phyloP scores from a whole-genome alignment of 2,797 vertebrate species.

The Anisognathus igniventris region DNA sequence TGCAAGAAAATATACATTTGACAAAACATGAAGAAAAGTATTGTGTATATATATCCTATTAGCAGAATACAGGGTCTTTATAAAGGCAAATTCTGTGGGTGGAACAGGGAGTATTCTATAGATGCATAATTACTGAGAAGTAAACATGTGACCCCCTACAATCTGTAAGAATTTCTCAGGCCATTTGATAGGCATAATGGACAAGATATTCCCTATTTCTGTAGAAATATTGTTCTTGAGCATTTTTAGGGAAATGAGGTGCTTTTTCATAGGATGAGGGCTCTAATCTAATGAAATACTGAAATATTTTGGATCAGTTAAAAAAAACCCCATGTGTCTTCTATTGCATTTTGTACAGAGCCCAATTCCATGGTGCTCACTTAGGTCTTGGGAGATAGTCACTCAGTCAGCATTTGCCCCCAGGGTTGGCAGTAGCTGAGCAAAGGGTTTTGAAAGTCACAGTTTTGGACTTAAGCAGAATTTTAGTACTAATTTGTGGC shows the following conservation, averaged over 20 bases:
- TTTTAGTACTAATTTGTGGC: slow-evolving; percentile 1
- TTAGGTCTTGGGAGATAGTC: not conserved
- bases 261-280: not conserved
- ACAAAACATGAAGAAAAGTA: not conserved
- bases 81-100: not conserved
- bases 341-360: not conserved
- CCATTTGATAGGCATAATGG: not conserved
- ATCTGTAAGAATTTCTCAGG: not conserved
- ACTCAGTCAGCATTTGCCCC: not conserved
- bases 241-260: not conserved
- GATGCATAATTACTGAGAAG: not conserved
- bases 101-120: not conserved
- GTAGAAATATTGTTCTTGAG: not conserved
- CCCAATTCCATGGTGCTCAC: not conserved
- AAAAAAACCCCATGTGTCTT: not conserved
- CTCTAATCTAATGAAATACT: not conserved
- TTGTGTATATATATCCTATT: not conserved
- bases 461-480: not conserved
- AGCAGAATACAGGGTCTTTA: not conserved
- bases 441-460: not conserved
- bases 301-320: not conserved
- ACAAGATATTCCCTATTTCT: not conserved
- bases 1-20: not conserved
- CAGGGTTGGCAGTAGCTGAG: not conserved
- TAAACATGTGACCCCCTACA: not conserved